Conservation (phyloP, 1,140 invertebrate species). For the Hypothenemus hampei region DNA sequence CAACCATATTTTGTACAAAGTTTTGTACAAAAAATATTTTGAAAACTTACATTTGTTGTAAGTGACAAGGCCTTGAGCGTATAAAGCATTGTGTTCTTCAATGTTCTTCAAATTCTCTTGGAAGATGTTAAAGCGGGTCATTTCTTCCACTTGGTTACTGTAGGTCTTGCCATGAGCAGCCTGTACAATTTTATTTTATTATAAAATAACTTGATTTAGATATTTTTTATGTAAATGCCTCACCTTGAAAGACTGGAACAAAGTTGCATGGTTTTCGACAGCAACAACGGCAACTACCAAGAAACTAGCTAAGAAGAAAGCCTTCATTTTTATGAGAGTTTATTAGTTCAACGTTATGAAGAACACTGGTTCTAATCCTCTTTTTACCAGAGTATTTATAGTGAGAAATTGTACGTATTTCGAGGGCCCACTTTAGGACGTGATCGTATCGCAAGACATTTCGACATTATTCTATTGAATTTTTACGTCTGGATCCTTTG, state of each 20-base stretch:
- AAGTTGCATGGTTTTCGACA: background rate
- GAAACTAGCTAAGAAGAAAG: slow-evolving; percentile 7
- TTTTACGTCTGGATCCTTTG: too few relatives aligned
- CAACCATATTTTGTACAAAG: background rate
- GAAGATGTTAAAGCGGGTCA: slow-evolving; percentile 76
- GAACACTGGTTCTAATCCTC: too few relatives aligned
- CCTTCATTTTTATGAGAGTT: slow-evolving; percentile 3
- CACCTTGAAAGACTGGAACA: slow-evolving; percentile 14
- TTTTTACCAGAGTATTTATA: too few relatives aligned
- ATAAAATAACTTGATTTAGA: background rate
- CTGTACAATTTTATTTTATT: background rate
- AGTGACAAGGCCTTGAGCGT: slow-evolving; percentile 55
- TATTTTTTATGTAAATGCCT: background rate
- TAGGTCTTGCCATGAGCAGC: slow-evolving; percentile 13
- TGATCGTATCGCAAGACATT: too few relatives aligned
- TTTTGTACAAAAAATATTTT: background rate
- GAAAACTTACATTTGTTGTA: slow-evolving; percentile 48
- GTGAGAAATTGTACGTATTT: too few relatives aligned
- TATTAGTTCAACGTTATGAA: background rate
- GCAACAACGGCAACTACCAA: slow-evolving; percentile 14
- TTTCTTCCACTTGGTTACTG: slow-evolving; percentile 56
- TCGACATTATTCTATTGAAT: too few relatives aligned
- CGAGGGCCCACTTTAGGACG: too few relatives aligned
- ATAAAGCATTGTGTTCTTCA: slow-evolving; percentile 74
- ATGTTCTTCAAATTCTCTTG: slow-evolving; percentile 79